Evolutionary conservation across 2,113 vertebrate species (phyloP).

Genomic region (Archilochus colubris): DNA sequence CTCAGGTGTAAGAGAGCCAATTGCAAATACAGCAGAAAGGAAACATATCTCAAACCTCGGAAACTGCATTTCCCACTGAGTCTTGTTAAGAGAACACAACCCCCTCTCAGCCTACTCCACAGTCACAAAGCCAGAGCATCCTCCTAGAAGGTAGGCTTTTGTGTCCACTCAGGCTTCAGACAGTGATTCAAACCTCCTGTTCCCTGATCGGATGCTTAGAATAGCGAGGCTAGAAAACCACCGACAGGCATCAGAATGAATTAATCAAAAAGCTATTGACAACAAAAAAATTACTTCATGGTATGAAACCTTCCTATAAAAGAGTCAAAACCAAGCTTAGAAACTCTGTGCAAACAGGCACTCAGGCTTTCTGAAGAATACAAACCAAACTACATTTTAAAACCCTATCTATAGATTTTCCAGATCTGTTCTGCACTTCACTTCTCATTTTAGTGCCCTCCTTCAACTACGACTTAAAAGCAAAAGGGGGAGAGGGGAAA

Average conservation of each 20-base stretch:
- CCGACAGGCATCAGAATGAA: not conserved
- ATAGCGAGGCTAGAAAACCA: not conserved
- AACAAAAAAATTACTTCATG: not conserved
- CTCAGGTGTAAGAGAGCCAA: not conserved
- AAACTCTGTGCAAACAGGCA: not conserved
- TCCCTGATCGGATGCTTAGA: not conserved
- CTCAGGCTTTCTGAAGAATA: not conserved
- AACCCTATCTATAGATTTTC: not conserved
- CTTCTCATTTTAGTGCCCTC: not conserved
- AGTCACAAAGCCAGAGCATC: not conserved
- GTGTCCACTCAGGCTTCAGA: not conserved
- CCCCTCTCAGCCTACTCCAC: not conserved
- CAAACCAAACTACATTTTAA: not conserved
- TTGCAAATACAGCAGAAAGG: not conserved
- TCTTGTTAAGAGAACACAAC: not conserved
- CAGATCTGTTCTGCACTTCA: not conserved
- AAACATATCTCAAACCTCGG: not conserved
- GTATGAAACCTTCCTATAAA: not conserved
- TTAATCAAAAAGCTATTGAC: not conserved
- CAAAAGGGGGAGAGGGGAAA: rapidly evolving
- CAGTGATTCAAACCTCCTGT: not conserved
- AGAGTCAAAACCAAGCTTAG: not conserved
- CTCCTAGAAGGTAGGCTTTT: not conserved
- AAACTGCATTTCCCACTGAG: not conserved
- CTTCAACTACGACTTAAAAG: not conserved